Base-by-base conservation (phyloP, 2,888 invertebrate species). In the Trissolcus brochymenae region DNA sequence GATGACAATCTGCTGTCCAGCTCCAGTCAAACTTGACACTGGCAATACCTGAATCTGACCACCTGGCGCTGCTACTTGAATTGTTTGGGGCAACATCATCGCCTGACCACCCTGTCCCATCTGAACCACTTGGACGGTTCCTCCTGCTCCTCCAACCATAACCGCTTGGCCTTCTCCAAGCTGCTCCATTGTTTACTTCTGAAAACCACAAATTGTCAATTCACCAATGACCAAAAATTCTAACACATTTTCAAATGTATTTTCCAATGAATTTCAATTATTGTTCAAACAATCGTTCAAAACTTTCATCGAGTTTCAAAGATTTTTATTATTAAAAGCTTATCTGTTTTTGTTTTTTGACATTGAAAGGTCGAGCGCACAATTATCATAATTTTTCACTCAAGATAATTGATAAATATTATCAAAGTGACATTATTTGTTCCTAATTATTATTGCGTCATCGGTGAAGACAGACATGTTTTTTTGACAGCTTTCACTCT, bases 11-110 rank as follows among this genome's bases (percentile, higher is more conserved):
- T 92, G 92, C 35, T 91, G 91, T 14, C 91, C 91, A 4, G 90
- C 87, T 4, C 87, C 87, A 25, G 88, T 87, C 56, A 93, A 86
- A 85, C 92, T 93, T 0, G 93, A 93, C 19, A 95, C 91, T 2
- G 95, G 94, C 13, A 95, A 90, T 0, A 95, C 94, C 90, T 95
- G 95, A 41, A 95, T 91, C 81, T 94, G 94, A 84, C 92, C 91
- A 78, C 91, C 92, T 6, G 93, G 92, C 1, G 92, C 90, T 2
- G 93, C 92, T 60, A 93, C 91, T 91, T 93, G 91, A 78, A 91
- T 90, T 0, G 91, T 85, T 80, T 90, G 90, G 7, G 91, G 90
- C 64, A 91, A 89, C 90, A 91, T 90, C 89, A 94, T 92, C 73
- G 87, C 92, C 86, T 93, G 94, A 1, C 93, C 93, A 77, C 93